phyloP scores from a whole-genome alignment of 2,888 invertebrate species.

The Heliconius aoede region DNA sequence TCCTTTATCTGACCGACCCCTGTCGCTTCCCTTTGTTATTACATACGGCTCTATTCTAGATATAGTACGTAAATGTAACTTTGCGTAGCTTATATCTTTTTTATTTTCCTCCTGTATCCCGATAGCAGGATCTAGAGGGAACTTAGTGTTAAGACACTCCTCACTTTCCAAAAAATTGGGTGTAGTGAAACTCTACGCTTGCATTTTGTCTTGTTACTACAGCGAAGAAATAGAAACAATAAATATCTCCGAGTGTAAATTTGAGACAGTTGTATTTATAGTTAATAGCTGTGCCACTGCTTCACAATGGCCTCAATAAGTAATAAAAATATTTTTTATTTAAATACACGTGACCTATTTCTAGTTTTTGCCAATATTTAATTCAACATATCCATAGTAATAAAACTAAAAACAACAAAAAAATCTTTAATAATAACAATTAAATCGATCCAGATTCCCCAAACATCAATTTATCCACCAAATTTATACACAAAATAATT shows the following conservation, averaged over 20 bases:
- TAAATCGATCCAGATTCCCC: not conserved
- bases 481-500: slow-evolving; percentile 5
- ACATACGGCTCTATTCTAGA: slow-evolving; percentile 30
- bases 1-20: slow-evolving; percentile 44
- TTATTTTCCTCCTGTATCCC: not conserved
- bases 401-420: not conserved
- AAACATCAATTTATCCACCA: slow-evolving; percentile 1
- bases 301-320: too few relatives aligned
- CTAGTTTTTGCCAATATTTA: too few relatives aligned
- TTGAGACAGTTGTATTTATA: too few relatives aligned
- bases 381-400: too few relatives aligned
- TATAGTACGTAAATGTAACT: not conserved
- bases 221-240: too few relatives aligned
- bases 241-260: too few relatives aligned
- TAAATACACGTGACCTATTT: too few relatives aligned
- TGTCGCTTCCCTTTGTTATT: slow-evolving; percentile 42
- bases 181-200: not conserved
- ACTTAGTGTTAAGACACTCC: not conserved
- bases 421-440: not conserved
- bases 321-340: too few relatives aligned
- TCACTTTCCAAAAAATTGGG: too few relatives aligned
- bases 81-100: not conserved
- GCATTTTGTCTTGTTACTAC: too few relatives aligned
- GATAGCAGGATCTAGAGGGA: not conserved
- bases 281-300: too few relatives aligned